These are phyloP conservation scores for Actenoides lindsayi DNA, from an alignment of 2,113 vertebrate genomes.

Conservation along the genomic window DNA sequence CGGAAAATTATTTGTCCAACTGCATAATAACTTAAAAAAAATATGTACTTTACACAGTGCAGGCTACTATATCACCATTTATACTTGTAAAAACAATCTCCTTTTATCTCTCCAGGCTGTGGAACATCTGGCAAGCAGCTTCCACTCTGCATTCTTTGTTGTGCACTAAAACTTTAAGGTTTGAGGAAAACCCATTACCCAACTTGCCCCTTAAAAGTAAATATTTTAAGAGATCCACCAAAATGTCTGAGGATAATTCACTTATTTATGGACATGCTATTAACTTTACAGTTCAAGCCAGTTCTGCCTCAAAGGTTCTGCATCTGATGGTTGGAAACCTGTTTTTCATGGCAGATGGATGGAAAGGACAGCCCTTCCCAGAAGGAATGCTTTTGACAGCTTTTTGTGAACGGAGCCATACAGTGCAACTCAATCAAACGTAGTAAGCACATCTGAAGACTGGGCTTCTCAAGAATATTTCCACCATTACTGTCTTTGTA, in stretches of 20 bases:
- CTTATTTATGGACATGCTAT: conserved; percentile 56
- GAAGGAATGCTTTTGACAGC: not conserved
- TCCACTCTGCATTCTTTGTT: conserved; percentile 52
- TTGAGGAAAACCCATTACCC: conserved; percentile 66
- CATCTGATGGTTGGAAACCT: conserved; percentile 17
- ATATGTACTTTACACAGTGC: conserved; percentile 45
- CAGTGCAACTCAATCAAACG: conserved; percentile 28
- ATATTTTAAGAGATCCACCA: conserved; percentile 58
- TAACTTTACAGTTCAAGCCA: conserved; percentile 28
- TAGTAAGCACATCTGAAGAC: not conserved
- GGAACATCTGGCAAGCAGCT: conserved; percentile 74
- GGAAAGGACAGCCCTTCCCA: not conserved
- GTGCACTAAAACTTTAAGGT: conserved; percentile 51
- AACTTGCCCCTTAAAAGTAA: conserved; percentile 65
- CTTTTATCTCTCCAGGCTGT: conserved; percentile 66
- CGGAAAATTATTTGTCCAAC: conserved; percentile 54
- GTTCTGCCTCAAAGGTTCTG: not conserved
- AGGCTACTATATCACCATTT: conserved; percentile 44
- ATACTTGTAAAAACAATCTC: conserved; percentile 53
- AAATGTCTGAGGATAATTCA: conserved; percentile 52
- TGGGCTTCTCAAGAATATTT: not conserved
- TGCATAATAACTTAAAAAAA: conserved; percentile 62
- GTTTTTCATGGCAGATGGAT: conserved; percentile 4
- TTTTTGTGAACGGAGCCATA: not conserved
- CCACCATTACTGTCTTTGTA: not conserved